Conservation (phyloP, 2,113 vertebrate species). For the Sialia sialis region DNA sequence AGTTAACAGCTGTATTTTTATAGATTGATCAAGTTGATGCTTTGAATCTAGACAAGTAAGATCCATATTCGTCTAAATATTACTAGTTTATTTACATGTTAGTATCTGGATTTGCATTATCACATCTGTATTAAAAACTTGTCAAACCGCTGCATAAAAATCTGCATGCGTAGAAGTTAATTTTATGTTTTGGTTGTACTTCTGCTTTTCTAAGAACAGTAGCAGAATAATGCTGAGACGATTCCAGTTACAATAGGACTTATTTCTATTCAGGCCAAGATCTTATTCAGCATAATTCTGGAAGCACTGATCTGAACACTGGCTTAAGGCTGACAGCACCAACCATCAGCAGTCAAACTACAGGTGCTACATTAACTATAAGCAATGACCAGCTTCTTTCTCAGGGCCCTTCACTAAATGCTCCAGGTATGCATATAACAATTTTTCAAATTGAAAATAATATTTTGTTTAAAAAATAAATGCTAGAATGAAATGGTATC, state of each 20-base stretch:
- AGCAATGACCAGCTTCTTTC: slow-evolving; percentile 85
- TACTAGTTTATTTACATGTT: background rate
- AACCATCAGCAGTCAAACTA: slow-evolving; percentile 64
- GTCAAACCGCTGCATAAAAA: background rate
- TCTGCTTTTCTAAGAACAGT: background rate
- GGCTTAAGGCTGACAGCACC: slow-evolving; percentile 77
- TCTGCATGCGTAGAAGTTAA: background rate
- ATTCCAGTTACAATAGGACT: background rate
- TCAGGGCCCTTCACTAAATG: slow-evolving; percentile 68
- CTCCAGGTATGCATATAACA: slow-evolving; percentile 38
- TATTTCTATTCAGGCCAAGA: slow-evolving; percentile 77
- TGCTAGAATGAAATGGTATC: background rate
- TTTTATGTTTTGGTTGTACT: background rate
- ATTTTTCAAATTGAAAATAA: background rate
- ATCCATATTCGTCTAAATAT: background rate
- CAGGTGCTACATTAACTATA: slow-evolving; percentile 77
- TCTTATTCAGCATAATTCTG: slow-evolving; percentile 77
- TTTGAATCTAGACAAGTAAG: background rate
- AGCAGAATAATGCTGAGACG: background rate
- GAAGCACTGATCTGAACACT: slow-evolving; percentile 74
- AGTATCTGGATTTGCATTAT: background rate
- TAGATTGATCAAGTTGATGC: background rate
- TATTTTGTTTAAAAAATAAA: background rate
- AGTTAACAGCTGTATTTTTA: background rate
- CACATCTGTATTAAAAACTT: background rate